Evolutionary conservation across 1,140 invertebrate genomes (phyloP).

Genomic region (Drosophila quadrilineata): DNA sequence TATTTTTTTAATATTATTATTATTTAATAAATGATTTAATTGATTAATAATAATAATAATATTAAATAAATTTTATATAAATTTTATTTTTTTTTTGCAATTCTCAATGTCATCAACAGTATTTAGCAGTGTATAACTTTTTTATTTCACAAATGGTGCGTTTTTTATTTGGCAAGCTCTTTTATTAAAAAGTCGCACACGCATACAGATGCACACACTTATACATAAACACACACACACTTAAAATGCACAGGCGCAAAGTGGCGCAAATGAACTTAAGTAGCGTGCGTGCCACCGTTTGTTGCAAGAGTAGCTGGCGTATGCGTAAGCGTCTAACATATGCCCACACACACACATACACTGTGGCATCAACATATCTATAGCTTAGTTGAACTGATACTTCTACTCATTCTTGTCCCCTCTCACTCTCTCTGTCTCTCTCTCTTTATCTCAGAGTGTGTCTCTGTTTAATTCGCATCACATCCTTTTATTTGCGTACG

Average conservation of each 20-base stretch:
- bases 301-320: conserved; percentile 23
- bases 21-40: too few species aligned
- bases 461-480: conserved; percentile 66
- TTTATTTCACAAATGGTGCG: background rate
- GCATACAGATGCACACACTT: too few species aligned
- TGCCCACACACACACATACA: background rate
- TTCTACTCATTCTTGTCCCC: too few species aligned
- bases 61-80: too few species aligned
- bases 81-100: too few species aligned
- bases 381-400: conserved; percentile 10
- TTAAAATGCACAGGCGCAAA: conserved; percentile 68
- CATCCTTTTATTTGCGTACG: conserved; percentile 76
- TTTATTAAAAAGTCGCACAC: conserved; percentile 29
- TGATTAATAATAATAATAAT: too few species aligned
- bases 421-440: conserved; percentile 22
- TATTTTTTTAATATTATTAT: too few species aligned
- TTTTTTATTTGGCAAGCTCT: too few species aligned
- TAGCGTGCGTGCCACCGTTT: conserved; percentile 45
- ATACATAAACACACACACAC: too few species aligned
- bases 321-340: conserved; percentile 19
- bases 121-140: too few species aligned
- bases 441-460: conserved; percentile 11
- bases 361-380: conserved; percentile 1
- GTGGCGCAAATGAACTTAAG: conserved; percentile 77
- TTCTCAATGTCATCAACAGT: too few species aligned